Conservation (phyloP, 2,113 vertebrate genomes). For the Chionodraco myersi region DNA sequence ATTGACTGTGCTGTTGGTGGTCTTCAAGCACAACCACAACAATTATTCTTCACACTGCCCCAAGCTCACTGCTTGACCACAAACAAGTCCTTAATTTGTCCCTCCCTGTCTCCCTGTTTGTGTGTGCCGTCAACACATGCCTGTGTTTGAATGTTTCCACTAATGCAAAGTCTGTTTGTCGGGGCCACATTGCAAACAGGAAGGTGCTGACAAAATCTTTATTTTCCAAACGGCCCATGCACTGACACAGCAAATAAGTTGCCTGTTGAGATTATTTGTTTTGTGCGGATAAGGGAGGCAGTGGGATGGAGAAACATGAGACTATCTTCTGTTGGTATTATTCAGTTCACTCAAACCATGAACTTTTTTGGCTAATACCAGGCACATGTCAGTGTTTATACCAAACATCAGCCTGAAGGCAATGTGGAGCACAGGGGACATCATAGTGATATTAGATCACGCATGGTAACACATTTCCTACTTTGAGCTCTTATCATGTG, state of each 20-base stretch:
- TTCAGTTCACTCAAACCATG: slow-evolving; percentile 10
- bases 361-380: slow-evolving; percentile 15
- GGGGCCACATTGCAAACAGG: slow-evolving; percentile 58
- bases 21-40: slow-evolving; percentile 15
- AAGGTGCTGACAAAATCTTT: slow-evolving; percentile 43
- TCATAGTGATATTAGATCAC: slow-evolving; percentile 1
- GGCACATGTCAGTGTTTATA: slow-evolving; percentile 27
- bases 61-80: slow-evolving; percentile 2
- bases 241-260: slow-evolving; percentile 32
- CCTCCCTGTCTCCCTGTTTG: slow-evolving; percentile 24
- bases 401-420: slow-evolving; percentile 24
- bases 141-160: slow-evolving; percentile 40
- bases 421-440: background rate
- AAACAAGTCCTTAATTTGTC: slow-evolving; percentile 23
- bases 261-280: slow-evolving; percentile 29
- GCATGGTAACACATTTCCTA: background rate
- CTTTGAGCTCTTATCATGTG: background rate
- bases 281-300: slow-evolving; percentile 2
- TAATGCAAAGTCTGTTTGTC: slow-evolving; percentile 30
- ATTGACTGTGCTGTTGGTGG: slow-evolving; percentile 18
- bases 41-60: slow-evolving; percentile 32
- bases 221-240: slow-evolving; percentile 37
- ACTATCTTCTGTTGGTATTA: background rate
- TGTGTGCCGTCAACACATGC: slow-evolving; percentile 30
- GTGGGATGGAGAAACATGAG: background rate